Evolutionary conservation across 2,113 vertebrate genomes (phyloP), one percentile per base, ranked within the genome.

Genomic region (Chloropsis cyanopogon): DNA sequence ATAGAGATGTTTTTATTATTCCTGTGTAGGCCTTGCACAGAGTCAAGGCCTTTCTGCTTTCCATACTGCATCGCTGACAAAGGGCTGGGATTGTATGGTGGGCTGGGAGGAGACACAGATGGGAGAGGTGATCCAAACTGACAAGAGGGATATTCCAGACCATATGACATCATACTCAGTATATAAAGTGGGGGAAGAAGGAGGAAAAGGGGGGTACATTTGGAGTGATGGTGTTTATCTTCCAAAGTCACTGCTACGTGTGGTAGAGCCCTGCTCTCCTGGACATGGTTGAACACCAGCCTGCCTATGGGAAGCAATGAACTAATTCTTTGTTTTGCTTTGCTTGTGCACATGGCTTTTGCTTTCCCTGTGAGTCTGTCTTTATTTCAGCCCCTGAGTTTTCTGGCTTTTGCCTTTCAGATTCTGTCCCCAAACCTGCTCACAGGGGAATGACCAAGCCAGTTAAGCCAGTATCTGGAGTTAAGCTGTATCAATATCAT

Each of bases 401-500:
- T 89, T 61, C 24, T 35, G 56, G 20, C 13, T 61, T 35, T 54
- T 69, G 16, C 47, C 29, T 4, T 69, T 54, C 47, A 8, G 4
- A 35, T 69, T 61, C 79, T 76, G 35, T 35, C 54, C 25, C 17
- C n/a, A 54, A 7, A 47, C 12, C 17, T 54, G 29, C 29, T 54
- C 0, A 0, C 2, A 4, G 25, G 12, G 41, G n/a, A 68, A 26
- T 35, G 54, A 49, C n/a, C 33, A 28, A 65, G 31, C 0, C 29
- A 24, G n/a, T 75, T 41, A 47, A 82, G 24, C 12, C 29, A 76
- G 24, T 37, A 69, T 37, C 37, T 37, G 37, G 37, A 9, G 37
- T 37, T 37, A 37, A 37, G 37, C 37, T 37, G 37, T 37, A 37
- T 24, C 24, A 75, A 11, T n/a, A 91, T 61, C 4, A 70, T 72